A percentile compares a stretch with the other conserved stretches of the same genome.
Evolutionary conservation across 2,113 vertebrate genomes (phyloP).

Genomic region (Plestiodon gilberti): DNA sequence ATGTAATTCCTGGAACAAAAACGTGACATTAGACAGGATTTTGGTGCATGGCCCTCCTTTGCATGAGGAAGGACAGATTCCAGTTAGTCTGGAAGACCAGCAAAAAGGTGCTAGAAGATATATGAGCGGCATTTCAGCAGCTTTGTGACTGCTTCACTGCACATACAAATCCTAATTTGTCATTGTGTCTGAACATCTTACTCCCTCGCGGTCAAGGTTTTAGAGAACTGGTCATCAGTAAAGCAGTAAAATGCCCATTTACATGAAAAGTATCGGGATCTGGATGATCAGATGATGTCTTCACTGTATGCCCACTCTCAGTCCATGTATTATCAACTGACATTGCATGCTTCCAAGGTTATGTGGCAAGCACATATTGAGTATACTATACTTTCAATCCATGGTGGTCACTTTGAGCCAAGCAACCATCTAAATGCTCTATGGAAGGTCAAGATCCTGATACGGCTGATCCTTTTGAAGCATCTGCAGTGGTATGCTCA

Average conservation of each 20-base stretch:
- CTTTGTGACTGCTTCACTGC: not conserved
- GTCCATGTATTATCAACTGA: not conserved
- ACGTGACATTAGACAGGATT: not conserved
- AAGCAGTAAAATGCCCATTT: not conserved
- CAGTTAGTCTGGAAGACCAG: not conserved
- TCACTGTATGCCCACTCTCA: not conserved
- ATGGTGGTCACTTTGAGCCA: no score
- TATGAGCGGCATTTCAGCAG: not conserved
- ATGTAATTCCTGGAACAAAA: not conserved
- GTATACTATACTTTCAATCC: not conserved
- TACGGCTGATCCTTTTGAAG: not conserved
- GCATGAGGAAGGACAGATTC: not conserved
- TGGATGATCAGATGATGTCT: not conserved
- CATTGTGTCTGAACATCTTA: not conserved
- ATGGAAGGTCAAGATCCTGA: not conserved
- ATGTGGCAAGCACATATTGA: not conserved
- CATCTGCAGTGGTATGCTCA: not conserved
- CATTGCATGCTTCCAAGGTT: not conserved
- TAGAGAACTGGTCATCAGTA: not conserved
- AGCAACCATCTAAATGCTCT: not conserved
- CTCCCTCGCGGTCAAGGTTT: not conserved
- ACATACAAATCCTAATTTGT: not conserved
- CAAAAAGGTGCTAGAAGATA: not conserved
- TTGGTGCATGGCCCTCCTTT: not conserved
- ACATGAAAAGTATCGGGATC: not conserved